phyloP scores from a whole-genome alignment of 2,797 vertebrate genomes.

The Acanthornis magna region DNA sequence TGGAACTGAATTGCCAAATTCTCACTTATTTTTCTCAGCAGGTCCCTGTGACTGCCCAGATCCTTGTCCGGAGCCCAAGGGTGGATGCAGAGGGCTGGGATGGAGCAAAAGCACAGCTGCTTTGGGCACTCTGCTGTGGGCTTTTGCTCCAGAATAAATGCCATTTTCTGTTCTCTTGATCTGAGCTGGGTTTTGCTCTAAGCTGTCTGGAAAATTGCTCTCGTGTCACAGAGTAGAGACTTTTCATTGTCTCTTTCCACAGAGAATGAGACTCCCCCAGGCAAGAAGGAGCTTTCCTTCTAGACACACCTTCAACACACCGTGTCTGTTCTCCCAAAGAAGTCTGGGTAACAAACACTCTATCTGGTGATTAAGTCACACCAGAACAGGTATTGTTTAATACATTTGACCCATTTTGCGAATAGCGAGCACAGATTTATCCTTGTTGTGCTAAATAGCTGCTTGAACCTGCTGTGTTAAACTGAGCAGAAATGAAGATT shows the following conservation, averaged over 20 bases:
- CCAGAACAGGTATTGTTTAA: background rate
- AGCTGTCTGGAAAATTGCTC: background rate
- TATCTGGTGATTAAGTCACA: slow-evolving; percentile 46
- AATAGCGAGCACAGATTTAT: background rate
- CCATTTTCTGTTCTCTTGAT: fast-evolving
- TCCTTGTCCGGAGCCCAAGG: background rate
- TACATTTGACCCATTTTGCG: slow-evolving; percentile 37
- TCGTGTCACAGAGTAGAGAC: fast-evolving
- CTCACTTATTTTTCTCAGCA: background rate
- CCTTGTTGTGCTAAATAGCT: background rate
- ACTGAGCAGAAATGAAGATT: background rate
- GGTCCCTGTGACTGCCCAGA: background rate
- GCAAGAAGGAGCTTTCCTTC: background rate
- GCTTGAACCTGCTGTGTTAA: slow-evolving; percentile 7
- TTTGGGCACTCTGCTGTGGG: fast-evolving
- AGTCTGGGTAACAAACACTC: background rate
- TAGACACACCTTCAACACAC: background rate
- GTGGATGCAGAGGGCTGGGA: background rate
- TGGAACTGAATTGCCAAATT: background rate
- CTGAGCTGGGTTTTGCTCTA: background rate
- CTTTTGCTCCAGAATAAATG: background rate
- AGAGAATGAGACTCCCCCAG: background rate
- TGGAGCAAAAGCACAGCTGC: background rate
- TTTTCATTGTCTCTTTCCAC: background rate
- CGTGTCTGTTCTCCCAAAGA: background rate